These are phyloP conservation scores for Peromyscus leucopus DNA, from an alignment of 2,113 vertebrate genomes.

Conservation along the genomic window DNA sequence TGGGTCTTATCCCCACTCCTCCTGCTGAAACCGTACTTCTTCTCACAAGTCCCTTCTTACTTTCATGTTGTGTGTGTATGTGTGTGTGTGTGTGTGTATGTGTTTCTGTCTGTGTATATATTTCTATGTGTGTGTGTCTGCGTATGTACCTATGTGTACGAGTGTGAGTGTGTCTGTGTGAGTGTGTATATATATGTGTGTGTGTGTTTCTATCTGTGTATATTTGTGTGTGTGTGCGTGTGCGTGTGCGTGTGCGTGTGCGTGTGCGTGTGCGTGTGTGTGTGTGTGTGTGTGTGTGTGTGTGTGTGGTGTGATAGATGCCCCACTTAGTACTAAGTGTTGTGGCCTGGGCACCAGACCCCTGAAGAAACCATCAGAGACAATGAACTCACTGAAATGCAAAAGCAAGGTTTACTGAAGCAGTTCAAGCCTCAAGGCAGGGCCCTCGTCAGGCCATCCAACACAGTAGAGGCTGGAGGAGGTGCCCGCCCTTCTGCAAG, in stretches of 20 bases:
- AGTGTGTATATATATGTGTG: background rate
- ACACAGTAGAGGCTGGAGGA: no score
- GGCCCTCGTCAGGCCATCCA: no score
- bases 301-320: background rate
- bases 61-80: background rate
- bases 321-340: background rate
- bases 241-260: background rate
- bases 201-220: background rate
- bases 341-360: no score
- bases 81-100: background rate
- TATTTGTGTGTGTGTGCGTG: background rate
- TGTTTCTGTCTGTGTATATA: background rate
- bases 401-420: no score
- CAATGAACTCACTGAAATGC: no score
- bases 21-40: background rate
- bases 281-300: background rate
- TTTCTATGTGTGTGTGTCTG: background rate
- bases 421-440: no score
- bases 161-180: background rate
- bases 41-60: no score
- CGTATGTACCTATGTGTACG: no score
- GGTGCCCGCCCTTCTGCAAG: no score
- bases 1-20: background rate
- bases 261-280: background rate
- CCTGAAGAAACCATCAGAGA: no score